Percentiles rank a stretch among this genome's conserved stretches.
phyloP scores from a whole-genome alignment of 1,140 invertebrate genomes.

The Liolophura sinensis region DNA sequence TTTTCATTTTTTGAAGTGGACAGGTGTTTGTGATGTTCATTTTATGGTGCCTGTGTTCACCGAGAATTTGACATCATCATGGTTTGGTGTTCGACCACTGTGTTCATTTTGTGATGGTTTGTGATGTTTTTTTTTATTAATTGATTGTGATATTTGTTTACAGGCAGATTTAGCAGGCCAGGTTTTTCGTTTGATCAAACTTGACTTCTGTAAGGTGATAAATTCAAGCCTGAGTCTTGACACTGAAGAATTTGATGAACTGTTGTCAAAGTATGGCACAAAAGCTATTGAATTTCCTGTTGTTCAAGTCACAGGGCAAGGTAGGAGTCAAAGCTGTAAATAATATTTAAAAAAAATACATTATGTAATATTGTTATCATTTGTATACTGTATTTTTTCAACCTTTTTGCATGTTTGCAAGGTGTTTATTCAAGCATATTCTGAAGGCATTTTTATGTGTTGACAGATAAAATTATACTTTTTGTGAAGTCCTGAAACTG shows the following conservation, averaged over 20 bases:
- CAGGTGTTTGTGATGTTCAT: too few species aligned
- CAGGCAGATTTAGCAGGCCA: conserved; percentile 49
- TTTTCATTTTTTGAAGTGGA: too few species aligned
- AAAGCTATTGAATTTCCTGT: conserved; percentile 50
- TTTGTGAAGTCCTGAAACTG: too few species aligned
- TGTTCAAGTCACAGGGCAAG: conserved; percentile 16
- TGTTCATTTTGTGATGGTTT: neutral
- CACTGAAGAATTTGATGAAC: conserved; percentile 42
- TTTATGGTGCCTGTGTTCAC: too few species aligned
- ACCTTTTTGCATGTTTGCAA: too few species aligned
- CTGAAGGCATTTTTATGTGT: too few species aligned
- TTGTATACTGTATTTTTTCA: too few species aligned
- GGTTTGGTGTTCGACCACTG: too few species aligned
- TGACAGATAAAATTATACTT: too few species aligned
- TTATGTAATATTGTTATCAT: neutral
- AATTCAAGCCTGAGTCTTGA: conserved; percentile 25
- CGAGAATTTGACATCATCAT: neutral
- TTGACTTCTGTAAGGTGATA: conserved; percentile 32
- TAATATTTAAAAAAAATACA: neutral
- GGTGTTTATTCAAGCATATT: too few species aligned
- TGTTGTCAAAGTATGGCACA: conserved; percentile 49
- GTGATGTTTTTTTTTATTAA: neutral
- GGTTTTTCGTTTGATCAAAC: conserved; percentile 38
- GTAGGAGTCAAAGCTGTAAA: too few species aligned
- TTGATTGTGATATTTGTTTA: conserved; percentile 8